Conservation (phyloP, 2,888 invertebrate species). For the Volucella zonaria region DNA sequence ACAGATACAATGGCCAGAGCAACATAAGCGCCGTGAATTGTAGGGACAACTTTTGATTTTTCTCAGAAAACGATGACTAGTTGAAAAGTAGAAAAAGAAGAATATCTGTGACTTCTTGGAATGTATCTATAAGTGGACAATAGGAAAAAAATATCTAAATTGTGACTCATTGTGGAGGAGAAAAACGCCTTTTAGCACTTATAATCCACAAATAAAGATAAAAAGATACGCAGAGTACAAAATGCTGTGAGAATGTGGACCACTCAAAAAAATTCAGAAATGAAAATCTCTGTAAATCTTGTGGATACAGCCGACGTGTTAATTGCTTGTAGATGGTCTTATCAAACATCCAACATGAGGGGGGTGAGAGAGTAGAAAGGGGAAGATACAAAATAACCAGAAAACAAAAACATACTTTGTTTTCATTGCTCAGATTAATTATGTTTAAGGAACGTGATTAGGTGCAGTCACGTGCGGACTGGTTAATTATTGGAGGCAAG, state of each 20-base stretch:
- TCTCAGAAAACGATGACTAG: conserved; percentile 2
- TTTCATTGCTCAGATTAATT: conserved; percentile 53
- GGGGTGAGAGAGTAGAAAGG: background rate
- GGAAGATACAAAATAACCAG: too few species aligned
- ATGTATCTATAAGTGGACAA: conserved; percentile 35
- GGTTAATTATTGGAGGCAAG: conserved; percentile 48
- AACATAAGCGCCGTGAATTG: background rate
- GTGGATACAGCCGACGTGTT: conserved; percentile 48
- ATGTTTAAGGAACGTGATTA: conserved; percentile 62
- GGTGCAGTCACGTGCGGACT: conserved; percentile 55
- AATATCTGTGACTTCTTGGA: background rate
- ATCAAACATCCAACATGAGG: conserved; percentile 30
- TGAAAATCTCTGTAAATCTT: conserved; percentile 29
- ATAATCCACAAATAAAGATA: background rate
- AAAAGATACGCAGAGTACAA: background rate
- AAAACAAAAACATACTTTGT: conserved; percentile 34
- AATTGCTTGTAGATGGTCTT: conserved; percentile 62
- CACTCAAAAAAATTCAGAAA: background rate
- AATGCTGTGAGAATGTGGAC: conserved; percentile 15
- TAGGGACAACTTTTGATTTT: conserved; percentile 1
- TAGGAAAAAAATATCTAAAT: conserved; percentile 1
- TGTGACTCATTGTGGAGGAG: conserved; percentile 18
- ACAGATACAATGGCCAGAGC: background rate
- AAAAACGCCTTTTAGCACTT: conserved; percentile 3
- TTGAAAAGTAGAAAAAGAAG: background rate